Base-by-base conservation (phyloP, 2,888 invertebrate species). In the Pterobdella sp. region DNA sequence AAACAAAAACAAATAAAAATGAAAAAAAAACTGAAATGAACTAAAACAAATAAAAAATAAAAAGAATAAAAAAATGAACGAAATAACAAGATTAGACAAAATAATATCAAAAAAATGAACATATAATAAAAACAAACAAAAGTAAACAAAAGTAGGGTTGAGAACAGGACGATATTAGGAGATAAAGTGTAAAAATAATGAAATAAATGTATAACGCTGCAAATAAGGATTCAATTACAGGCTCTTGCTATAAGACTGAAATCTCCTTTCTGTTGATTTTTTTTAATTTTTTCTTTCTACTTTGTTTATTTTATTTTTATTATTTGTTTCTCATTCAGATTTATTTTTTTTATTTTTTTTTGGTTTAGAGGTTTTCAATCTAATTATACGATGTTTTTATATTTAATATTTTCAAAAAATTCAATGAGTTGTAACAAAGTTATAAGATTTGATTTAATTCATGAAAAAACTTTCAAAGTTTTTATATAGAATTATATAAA, bases 151-250 rank as follows among this genome's bases (percentile, higher is more conserved):
- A 14, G 60, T 18, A 14, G 18, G n/a, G n/a, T 3, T 14, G 60
- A 18, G 26, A 56, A 56, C 7, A 56, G n/a, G n/a, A n/a, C n/a
- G n/a, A n/a, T n/a, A n/a, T n/a, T n/a, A n/a, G 26, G 4, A 26
- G n/a, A 4, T 56, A 26, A 56, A 26, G 60, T 56, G 60, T 4
- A 56, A 42, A 56, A 56, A 56, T 56, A 56, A 56, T 56, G 60
- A n/a, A 26, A 56, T 26, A 56, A 26, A 56, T n/a, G 60, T 56
- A 56, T 56, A 26, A 56, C n/a, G 60, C n/a, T 26, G 60, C 60
- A 56, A 56, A 56, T n/a, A 56, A 56, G 60, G 60, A 56, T 56
- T 56, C 60, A 56, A 56, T 56, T 56, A 56, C 60, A 7, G 4
- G 60, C 60, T 22, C 60, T 26, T 56, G n/a, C n/a, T 56, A 56